Evolutionary conservation across 1,140 invertebrate genomes (phyloP), one percentile per base, ranked within the genome.

Genomic region (Saccostrea cuccullata): DNA sequence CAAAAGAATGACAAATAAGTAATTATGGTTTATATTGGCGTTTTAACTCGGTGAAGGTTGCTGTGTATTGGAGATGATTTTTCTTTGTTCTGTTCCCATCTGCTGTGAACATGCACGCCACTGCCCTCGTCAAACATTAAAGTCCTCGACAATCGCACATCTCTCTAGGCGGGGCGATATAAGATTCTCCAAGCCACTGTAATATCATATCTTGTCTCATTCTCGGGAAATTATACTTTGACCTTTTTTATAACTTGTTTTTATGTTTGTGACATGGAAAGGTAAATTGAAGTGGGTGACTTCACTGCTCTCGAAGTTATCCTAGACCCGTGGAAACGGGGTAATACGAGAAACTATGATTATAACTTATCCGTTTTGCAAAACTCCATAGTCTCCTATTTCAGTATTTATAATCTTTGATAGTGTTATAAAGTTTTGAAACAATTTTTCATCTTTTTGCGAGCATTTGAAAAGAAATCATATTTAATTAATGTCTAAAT

Each of bases 1-100:
- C 70, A 36, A 77, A 47, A 77, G 70, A 40, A 30, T 77, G 70
- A 77, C 70, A 77, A 77, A 77, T 73, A 73, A 23, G 67, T 73
- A 73, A 73, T 23, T 26, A 73, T 30, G 67, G 67, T 77, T 77
- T 15, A 77, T 77, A 77, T 77, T 77, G 70, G 26, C 70, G 15
- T 40, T 4, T 36, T 0, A 30, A 30, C 26, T 77, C 30, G 70
- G 70, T 36, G 23, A 77, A 77, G 26, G 70, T 36, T 77, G 70
- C 26, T 77, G 70, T 77, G 70, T 77, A 77, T 77, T 77, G 70
- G 26, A 36, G 15, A 77, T 36, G 23, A 15, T 15, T 77, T 36
- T 73, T 40, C 70, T 77, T 77, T 77, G 70, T 77, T 77, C 23
- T 12, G 26, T 5, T 77, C 13, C 70, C 70, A 77, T 77, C 70